These are phyloP conservation scores for Pedionomus torquatus DNA, from an alignment of 2,113 vertebrate genomes.

Conservation along the genomic window DNA sequence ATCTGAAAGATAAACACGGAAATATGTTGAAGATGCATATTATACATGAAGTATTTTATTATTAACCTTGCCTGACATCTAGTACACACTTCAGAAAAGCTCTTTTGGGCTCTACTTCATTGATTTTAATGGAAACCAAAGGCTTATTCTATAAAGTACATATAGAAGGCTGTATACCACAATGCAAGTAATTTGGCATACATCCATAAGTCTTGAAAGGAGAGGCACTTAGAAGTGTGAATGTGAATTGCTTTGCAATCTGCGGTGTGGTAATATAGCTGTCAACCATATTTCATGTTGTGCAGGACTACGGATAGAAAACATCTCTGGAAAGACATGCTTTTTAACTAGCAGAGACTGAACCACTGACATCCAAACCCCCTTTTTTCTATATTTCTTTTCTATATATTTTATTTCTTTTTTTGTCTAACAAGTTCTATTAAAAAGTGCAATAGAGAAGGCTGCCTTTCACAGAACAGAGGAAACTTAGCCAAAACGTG, in stretches of 20 bases:
- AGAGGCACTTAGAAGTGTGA: slow-evolving; percentile 65
- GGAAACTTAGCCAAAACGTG: neutral
- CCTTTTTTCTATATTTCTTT: neutral
- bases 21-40: neutral
- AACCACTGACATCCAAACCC: neutral
- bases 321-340: neutral
- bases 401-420: too few species aligned
- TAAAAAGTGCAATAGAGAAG: neutral
- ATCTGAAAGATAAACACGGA: neutral
- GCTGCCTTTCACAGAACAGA: neutral
- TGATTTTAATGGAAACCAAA: slow-evolving; percentile 60
- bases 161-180: slow-evolving; percentile 45
- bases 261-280: slow-evolving; percentile 64
- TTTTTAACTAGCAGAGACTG: slow-evolving; percentile 21
- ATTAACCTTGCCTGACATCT: slow-evolving; percentile 35
- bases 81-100: slow-evolving; percentile 4
- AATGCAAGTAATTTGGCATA: slow-evolving; percentile 54
- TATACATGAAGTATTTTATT: slow-evolving; percentile 16
- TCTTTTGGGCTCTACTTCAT: slow-evolving; percentile 41
- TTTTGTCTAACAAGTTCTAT: neutral
- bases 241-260: slow-evolving; percentile 67
- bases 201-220: slow-evolving; percentile 60
- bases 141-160: slow-evolving; percentile 29
- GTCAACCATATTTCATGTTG: slow-evolving; percentile 64
- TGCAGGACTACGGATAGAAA: slow-evolving; percentile 50